A percentile compares a stretch with the other conserved stretches of the same genome.
Conservation (phyloP, 1,140 invertebrate genomes). For the Drosophila punjabiensis region DNA sequence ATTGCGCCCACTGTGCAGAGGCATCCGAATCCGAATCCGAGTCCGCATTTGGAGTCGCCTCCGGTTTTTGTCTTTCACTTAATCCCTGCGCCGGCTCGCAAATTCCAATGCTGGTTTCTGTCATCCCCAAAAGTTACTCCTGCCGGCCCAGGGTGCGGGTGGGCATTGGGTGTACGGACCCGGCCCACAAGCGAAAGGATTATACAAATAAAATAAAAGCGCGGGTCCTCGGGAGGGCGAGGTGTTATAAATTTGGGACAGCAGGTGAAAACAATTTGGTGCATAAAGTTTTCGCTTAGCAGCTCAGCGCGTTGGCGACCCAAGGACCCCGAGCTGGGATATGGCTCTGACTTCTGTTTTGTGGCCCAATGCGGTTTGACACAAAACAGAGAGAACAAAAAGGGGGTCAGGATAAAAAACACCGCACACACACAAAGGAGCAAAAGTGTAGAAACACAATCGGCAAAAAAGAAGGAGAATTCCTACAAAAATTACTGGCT, state of each 20-base stretch:
- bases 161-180: conserved; percentile 13
- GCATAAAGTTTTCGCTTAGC: conserved; percentile 82
- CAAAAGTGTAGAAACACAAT: conserved; percentile 22
- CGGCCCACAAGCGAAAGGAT: conserved; percentile 71
- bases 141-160: conserved; percentile 28
- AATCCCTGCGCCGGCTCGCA: conserved; percentile 73
- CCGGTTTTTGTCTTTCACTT: conserved; percentile 75
- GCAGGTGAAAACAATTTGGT: conserved; percentile 83
- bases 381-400: conserved; percentile 56
- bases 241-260: conserved; percentile 81
- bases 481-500: conserved; percentile 16
- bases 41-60: conserved; percentile 49
- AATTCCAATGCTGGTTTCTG: conserved; percentile 77
- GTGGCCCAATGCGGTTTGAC: conserved; percentile 64
- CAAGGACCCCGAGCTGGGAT: conserved; percentile 43
- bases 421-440: conserved; percentile 8
- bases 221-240: conserved; percentile 42
- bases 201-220: conserved; percentile 81
- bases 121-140: conserved; percentile 72
- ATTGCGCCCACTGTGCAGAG: conserved; percentile 56
- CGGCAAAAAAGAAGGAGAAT: background rate
- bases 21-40: conserved; percentile 12
- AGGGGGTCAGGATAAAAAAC: conserved; percentile 25
- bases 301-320: conserved; percentile 47
- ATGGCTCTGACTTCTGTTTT: conserved; percentile 56